A percentile compares a stretch with the other conserved stretches of the same genome.
Conservation (phyloP, 2,888 invertebrate genomes). For the Hoplodrina ambigua region DNA sequence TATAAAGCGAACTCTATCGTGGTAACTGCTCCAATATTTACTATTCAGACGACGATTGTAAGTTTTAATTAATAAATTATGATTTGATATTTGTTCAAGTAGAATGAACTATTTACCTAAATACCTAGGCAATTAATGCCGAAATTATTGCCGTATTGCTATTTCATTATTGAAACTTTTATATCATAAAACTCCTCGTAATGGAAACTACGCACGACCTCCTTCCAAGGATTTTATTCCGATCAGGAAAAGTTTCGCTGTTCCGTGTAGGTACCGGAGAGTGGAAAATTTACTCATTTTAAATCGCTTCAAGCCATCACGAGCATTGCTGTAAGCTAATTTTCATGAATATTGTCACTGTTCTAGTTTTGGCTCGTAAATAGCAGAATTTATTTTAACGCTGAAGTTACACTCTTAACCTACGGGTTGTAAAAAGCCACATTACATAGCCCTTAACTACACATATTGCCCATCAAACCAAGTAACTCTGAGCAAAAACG, state of each 20-base stretch:
- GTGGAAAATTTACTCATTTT: conserved; percentile 30
- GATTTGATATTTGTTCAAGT: background rate
- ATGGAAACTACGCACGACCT: conserved; percentile 23
- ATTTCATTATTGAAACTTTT: conserved; percentile 3
- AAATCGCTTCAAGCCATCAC: conserved; percentile 12
- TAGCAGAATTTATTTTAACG: background rate
- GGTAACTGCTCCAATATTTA: conserved; percentile 41
- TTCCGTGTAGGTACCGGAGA: background rate
- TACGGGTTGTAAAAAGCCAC: too few species aligned
- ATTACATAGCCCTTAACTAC: too few species aligned
- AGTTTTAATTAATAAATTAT: conserved; percentile 16
- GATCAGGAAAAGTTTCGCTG: conserved; percentile 11
- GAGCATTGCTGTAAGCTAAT: background rate
- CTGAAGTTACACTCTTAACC: background rate
- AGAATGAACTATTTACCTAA: too few species aligned
- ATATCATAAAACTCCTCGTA: background rate
- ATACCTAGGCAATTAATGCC: too few species aligned
- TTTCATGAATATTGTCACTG: conserved; percentile 5
- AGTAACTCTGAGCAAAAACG: too few species aligned
- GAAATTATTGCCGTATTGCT: background rate
- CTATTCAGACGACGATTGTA: conserved; percentile 31
- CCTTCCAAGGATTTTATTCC: conserved; percentile 30
- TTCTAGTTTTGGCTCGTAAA: background rate
- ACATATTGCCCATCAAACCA: too few species aligned
- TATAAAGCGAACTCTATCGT: conserved; percentile 49